Evolutionary conservation across 2,888 invertebrate genomes (phyloP), one percentile per base, ranked within the genome.

Genomic region (Ormyrus labotus): DNA sequence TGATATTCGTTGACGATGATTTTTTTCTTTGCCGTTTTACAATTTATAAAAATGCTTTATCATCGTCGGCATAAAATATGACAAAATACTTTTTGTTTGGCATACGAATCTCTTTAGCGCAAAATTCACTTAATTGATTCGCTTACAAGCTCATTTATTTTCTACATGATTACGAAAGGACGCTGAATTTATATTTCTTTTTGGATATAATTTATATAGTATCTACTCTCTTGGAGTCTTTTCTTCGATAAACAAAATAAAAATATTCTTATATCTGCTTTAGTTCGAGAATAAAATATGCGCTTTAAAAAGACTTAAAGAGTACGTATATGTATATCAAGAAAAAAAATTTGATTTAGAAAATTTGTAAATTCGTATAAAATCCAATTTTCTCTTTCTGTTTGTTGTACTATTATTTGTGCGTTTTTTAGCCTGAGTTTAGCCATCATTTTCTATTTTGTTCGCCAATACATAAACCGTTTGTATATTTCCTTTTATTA

Each of bases 71-170:
- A 61, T 74, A 60, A 53, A 79, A 83, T 82, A 84, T 84, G 84
- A 82, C 82, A 83, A 84, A 83, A 83, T 82, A 82, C 83, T 82
- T 79, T 82, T 76, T 82, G 81, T 84, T 84, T 83, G 83, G 82
- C 82, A 78, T 82, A 81, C 70, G 72, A 83, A 81, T 84, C 84
- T 47, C 58, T 65, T 69, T 57, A 75, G 60, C 55, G 48, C 69
- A 69, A 64, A 73, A 70, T 60, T 47, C 63, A 70, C 63, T 57
- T 50, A 8, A 19, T 68, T 48, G 75, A 81, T 68, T 75, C 78
- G 60, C 67, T 58, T 57, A 64, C 67, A 81, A 82, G 76, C 79
- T 82, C 76, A 79, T 78, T 74, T 69, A 73, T 34, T 73, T 73
- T 77, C 68, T 78, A 75, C 64, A 58, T 78, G 19, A 78, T 75